Evolutionary conservation across 2,797 vertebrate genomes (phyloP).

Genomic region (Xyrichtys novacula): DNA sequence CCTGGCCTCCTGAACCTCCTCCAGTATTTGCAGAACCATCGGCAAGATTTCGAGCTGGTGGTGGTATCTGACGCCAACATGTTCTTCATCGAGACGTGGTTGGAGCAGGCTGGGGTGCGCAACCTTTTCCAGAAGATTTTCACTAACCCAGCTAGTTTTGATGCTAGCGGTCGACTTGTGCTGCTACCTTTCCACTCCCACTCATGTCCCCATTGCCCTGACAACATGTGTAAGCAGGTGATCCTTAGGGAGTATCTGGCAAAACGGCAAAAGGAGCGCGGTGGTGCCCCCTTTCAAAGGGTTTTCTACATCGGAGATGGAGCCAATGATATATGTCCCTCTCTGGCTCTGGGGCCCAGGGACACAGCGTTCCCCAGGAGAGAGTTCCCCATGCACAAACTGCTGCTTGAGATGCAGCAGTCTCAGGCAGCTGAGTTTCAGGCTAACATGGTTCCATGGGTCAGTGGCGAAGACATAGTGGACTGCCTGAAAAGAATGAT

Average conservation of each 20-base stretch:
- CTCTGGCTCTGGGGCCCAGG: conserved; percentile 79
- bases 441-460: conserved; percentile 90
- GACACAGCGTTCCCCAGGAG: conserved; percentile 92
- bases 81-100: conserved; percentile 89
- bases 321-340: conserved; percentile 93
- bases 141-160: conserved; percentile 89
- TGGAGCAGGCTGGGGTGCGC: conserved; percentile 81
- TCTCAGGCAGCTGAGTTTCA: conserved; percentile 79
- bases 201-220: conserved; percentile 88
- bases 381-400: conserved; percentile 91
- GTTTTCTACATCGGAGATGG: conserved; percentile 94
- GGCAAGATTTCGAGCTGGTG: conserved; percentile 88
- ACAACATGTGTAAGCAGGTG: conserved; percentile 96
- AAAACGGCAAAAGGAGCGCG: conserved; percentile 81
- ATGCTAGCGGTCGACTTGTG: conserved; percentile 83
- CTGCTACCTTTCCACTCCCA: conserved; percentile 93
- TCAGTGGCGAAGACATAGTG: conserved; percentile 86
- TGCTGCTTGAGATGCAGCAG: conserved; percentile 85
- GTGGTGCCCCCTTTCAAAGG: conserved; percentile 85
- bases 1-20: conserved; percentile 88
- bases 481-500: conserved; percentile 87
- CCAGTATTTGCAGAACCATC: conserved; percentile 86
- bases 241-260: conserved; percentile 90
- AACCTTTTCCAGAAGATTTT: conserved; percentile 90
- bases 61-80: conserved; percentile 94